Conservation (phyloP, 2,113 vertebrate genomes). For the Nanorana parkeri region DNA sequence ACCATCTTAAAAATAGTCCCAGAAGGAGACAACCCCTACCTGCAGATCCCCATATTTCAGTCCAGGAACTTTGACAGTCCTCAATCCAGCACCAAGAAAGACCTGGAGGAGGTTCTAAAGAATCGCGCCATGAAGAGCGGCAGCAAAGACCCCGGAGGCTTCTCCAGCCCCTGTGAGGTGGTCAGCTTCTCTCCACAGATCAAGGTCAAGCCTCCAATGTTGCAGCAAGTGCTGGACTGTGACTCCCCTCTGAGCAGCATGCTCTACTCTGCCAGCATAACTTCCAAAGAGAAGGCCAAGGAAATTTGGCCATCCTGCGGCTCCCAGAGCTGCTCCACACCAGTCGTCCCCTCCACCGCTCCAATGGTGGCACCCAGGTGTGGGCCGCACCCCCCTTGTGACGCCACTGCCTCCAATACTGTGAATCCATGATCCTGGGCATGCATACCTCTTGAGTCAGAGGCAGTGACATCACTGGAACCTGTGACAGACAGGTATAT, state of each 20-base stretch:
- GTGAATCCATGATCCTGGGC: no score
- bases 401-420: no score
- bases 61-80: conserved; percentile 80
- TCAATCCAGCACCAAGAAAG: conserved; percentile 70
- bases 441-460: no score
- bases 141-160: not conserved
- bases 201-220: conserved; percentile 51
- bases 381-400: no score
- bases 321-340: conserved; percentile 64
- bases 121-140: conserved; percentile 64
- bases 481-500: no score
- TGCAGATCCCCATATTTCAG: conserved; percentile 83
- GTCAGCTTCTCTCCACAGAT: not conserved
- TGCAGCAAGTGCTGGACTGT: accelerated
- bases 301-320: conserved; percentile 27
- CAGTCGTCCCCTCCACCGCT: no score
- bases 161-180: not conserved
- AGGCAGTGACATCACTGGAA: no score
- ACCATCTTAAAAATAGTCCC: no score
- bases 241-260: conserved; percentile 33
- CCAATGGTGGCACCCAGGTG: no score
- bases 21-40: conserved; percentile 71
- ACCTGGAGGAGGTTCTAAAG: conserved; percentile 80
- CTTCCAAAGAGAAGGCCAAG: conserved; percentile 60
- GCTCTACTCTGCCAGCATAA: conserved; percentile 59